phyloP scores from a whole-genome alignment of 2,888 invertebrate genomes.

The Atethmia centrago region DNA sequence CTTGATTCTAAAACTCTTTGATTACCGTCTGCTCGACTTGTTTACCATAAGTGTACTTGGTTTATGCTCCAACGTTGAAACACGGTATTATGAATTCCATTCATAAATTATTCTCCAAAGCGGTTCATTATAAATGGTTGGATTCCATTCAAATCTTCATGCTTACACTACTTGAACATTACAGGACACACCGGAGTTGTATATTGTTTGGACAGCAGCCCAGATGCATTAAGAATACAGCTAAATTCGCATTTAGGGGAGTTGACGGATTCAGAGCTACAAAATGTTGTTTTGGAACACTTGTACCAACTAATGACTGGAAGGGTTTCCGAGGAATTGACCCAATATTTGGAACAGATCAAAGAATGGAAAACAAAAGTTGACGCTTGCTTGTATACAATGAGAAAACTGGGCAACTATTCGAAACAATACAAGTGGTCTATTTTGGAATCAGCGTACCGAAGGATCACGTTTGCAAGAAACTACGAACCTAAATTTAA shows the following conservation, averaged over 20 bases:
- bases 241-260: constrained; percentile 72
- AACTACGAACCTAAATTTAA: constrained; percentile 72
- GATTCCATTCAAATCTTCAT: constrained; percentile 52
- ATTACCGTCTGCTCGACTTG: constrained; percentile 43
- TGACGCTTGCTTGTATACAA: constrained; percentile 61
- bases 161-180: constrained; percentile 60
- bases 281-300: constrained; percentile 69
- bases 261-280: constrained; percentile 66
- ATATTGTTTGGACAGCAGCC: constrained; percentile 78
- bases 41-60: constrained; percentile 44
- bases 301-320: constrained; percentile 68
- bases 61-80: constrained; percentile 45
- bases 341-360: constrained; percentile 57
- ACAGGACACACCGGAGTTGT: constrained; percentile 76
- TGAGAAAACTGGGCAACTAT: constrained; percentile 60
- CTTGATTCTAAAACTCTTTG: constrained; percentile 45
- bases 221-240: constrained; percentile 72
- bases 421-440: constrained; percentile 71
- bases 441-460: constrained; percentile 69
- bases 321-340: constrained; percentile 50
- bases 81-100: constrained; percentile 48
- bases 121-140: constrained; percentile 42
- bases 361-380: constrained; percentile 69
- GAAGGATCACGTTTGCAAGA: constrained; percentile 68
- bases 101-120: constrained; percentile 54